Percentiles rank a stretch among this genome's conserved stretches.
Evolutionary conservation across 2,113 vertebrate genomes (phyloP).

Genomic region (Irena cyanogastra): DNA sequence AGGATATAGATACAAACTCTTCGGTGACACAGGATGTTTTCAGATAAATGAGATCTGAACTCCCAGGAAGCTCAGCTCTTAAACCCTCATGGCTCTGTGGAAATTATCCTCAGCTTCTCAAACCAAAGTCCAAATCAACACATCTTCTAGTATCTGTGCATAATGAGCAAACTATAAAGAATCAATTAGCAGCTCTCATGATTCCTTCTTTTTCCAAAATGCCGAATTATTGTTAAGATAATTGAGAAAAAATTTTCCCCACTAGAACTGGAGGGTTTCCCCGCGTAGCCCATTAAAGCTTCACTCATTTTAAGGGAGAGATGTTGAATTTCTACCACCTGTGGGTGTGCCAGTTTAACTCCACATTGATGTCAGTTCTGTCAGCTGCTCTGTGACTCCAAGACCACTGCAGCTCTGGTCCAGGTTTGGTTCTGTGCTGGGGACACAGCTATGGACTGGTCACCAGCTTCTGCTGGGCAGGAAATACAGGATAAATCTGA

Average conservation of each 20-base stretch:
- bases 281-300: background rate
- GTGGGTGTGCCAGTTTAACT: background rate
- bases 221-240: background rate
- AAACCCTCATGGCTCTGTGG: background rate
- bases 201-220: background rate
- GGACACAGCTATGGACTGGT: background rate
- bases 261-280: background rate
- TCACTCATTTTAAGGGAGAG: background rate
- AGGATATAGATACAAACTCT: background rate
- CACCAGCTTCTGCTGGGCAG: background rate
- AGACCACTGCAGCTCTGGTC: background rate
- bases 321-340: background rate
- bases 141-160: background rate
- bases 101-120: slow-evolving; percentile 9
- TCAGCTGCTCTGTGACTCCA: background rate
- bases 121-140: background rate
- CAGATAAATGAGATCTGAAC: background rate
- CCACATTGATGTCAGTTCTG: background rate
- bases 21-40: background rate
- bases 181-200: background rate
- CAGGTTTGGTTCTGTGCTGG: background rate
- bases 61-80: background rate
- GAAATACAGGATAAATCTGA: background rate
- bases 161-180: background rate
- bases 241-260: background rate